Conservation (phyloP, 2,113 vertebrate genomes). For the Romanogobio albipinnatus region DNA sequence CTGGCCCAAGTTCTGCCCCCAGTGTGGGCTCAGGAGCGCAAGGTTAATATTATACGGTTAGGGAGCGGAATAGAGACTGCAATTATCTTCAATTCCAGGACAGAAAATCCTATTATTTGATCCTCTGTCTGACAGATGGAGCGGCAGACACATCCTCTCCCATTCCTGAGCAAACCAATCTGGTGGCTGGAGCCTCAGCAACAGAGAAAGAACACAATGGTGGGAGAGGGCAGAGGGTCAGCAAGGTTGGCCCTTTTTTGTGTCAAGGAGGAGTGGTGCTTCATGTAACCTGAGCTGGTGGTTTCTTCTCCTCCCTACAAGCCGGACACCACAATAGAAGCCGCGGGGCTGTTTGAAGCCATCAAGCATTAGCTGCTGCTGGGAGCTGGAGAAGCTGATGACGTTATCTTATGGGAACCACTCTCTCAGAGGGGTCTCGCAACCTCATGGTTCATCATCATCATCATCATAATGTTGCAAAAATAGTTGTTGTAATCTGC, state of each 20-base stretch:
- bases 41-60: slow-evolving; percentile 82
- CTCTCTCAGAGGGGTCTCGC: slow-evolving; percentile 37
- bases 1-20: slow-evolving; percentile 78
- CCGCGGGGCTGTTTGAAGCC: slow-evolving; percentile 62
- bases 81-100: slow-evolving; percentile 84
- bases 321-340: slow-evolving; percentile 61
- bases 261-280: slow-evolving; percentile 51
- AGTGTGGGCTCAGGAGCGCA: slow-evolving; percentile 73
- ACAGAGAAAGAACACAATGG: slow-evolving; percentile 66
- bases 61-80: slow-evolving; percentile 79
- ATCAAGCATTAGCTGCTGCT: slow-evolving; percentile 40
- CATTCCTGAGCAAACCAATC: slow-evolving; percentile 78
- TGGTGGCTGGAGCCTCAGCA: slow-evolving; percentile 63
- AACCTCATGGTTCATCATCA: slow-evolving; percentile 3
- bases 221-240: slow-evolving; percentile 66
- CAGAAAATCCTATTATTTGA: slow-evolving; percentile 82
- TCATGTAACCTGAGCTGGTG: slow-evolving; percentile 71
- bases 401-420: slow-evolving; percentile 53
- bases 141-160: slow-evolving; percentile 72
- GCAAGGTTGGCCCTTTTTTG: slow-evolving; percentile 59
- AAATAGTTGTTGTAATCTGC: background rate
- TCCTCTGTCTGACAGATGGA: slow-evolving; percentile 82
- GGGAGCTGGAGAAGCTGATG: slow-evolving; percentile 59
- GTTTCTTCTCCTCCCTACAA: slow-evolving; percentile 55
- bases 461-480: background rate